Evolutionary conservation across 2,113 vertebrate species (phyloP), one percentile per base, ranked within the genome.

Genomic region (Trogon surrucura): DNA sequence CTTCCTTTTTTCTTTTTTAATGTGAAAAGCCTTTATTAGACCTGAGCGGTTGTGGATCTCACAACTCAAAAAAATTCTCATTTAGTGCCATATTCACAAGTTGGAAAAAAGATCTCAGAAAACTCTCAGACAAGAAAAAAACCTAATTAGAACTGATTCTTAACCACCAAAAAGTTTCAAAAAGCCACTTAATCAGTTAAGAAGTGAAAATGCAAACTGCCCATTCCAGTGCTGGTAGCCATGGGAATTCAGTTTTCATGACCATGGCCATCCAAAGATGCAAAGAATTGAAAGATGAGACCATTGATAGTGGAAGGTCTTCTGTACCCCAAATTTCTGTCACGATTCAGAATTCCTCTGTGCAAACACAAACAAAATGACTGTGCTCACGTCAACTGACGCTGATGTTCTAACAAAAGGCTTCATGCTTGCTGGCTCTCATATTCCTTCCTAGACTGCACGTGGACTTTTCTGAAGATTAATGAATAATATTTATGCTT

Each of bases 281-380:
- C 18, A 51, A 79, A 36, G 54, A 41, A 83, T 12, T 30, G 13
- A 71, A 79, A 80, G 62, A 64, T 14, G 8, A 71, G 44, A 13
- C 12, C 4, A 17, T 38, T 0, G 0, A 41, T 22, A 61, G 15
- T 32, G 15, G 50, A 57, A 72, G 5, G 17, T 17, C 4, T 48
- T 50, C 47, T 8, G 5, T 17, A 38, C 10, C 7, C 23, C 61
- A 32, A 60, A n/a, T 80, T 67, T 32, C 20, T 66, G 20, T 56
- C 19, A 16, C 26, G 27, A 61, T 48, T 51, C 4, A 16, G 2
- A 44, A 45, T 34, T 62, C 14, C 16, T 44, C 16, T 53, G 5
- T 47, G 41, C 9, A 79, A 82, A 75, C 15, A 51, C 13, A 74
- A 83, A 78, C 34, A 4, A 71, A 38, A 83, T 12, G 15, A 44